A percentile compares a stretch with the other conserved stretches of the same genome.
These are phyloP conservation scores for Cygnus buccinator DNA, from an alignment of 2,113 vertebrate species.

Conservation along the genomic window DNA sequence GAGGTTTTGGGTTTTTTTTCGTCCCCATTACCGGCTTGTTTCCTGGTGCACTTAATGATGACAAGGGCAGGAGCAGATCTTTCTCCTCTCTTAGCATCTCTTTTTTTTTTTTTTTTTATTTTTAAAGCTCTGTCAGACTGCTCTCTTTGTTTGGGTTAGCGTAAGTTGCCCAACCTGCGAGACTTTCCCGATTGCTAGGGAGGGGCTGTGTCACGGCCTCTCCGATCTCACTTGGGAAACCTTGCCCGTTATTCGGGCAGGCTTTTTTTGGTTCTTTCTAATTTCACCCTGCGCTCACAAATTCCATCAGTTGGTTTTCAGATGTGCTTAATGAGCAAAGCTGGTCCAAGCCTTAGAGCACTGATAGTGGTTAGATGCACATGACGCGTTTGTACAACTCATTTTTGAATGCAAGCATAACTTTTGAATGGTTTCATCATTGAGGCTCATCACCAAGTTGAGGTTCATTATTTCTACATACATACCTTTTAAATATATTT, in stretches of 20 bases:
- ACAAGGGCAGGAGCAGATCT: not conserved
- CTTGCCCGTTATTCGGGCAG: not conserved
- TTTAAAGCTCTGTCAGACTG: not conserved
- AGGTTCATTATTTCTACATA: not conserved
- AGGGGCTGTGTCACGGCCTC: not conserved
- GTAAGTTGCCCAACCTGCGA: not conserved
- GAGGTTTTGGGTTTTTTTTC: not conserved
- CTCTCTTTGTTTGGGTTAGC: conserved; percentile 43
- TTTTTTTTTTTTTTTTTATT: not conserved
- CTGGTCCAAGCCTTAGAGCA: not conserved
- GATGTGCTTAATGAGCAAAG: not conserved
- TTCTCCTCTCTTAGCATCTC: not conserved
- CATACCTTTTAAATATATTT: not conserved
- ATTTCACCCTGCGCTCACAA: not conserved
- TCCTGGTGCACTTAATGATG: too few species aligned
- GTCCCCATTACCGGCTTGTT: not conserved
- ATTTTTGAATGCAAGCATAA: not conserved
- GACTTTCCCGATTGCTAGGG: not conserved
- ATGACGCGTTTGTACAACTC: not conserved
- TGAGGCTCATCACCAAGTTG: not conserved
- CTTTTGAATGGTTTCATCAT: not conserved
- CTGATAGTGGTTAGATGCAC: not conserved
- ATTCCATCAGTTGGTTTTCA: not conserved
- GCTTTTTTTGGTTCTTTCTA: too few species aligned
- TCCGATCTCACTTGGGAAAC: not conserved